Base-by-base conservation (phyloP, 2,113 vertebrate genomes). In the Catagonus wagneri region DNA sequence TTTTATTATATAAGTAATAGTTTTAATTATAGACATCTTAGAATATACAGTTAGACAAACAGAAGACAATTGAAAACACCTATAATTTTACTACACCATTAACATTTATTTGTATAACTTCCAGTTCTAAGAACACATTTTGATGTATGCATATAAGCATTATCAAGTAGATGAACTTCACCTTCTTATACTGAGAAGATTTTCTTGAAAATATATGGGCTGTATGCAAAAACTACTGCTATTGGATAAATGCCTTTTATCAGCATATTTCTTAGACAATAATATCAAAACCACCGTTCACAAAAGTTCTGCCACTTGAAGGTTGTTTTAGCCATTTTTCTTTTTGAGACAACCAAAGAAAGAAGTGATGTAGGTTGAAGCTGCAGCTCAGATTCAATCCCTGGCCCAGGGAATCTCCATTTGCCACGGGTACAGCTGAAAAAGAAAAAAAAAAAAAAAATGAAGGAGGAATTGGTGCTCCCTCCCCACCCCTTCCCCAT, bases 121-220 rank as follows among this genome's bases (percentile, higher is more conserved):
- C 60, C 17, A 93, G 58, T 93, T 86, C 52, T 90, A 27, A 93
- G 69, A 75, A 86, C 22, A 74, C 20, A 16, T 79, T 44, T 93
- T 23, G 39, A 61, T 74, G 15, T 68, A 25, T 32, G 11, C 1
- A 32, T n/a, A 54, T n/a, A 60, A 50, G 90, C n/a, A n/a, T 90
- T 54, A 23, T 54, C 74, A 74, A 92, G 39, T 12, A 78, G 32
- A 34, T 85, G 66, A 81, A 15, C 36, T 39, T 50, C 19, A 83
- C 7, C 34, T 71, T 90, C 17, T 93, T 74, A n/a, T 5, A 56
- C 10, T 25, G 36, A 88, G 71, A 68, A 74, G 32, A 29, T 66
- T 13, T 22, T 74, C 23, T 94, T 25, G 36, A 74, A 83, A 89
- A 85, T 52, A 69, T 3, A 22, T 17, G 75, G 44, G 52, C 58